Evolutionary conservation across 2,113 vertebrate species (phyloP), one percentile per base, ranked within the genome.

Genomic region (Aplodontia rufa): DNA sequence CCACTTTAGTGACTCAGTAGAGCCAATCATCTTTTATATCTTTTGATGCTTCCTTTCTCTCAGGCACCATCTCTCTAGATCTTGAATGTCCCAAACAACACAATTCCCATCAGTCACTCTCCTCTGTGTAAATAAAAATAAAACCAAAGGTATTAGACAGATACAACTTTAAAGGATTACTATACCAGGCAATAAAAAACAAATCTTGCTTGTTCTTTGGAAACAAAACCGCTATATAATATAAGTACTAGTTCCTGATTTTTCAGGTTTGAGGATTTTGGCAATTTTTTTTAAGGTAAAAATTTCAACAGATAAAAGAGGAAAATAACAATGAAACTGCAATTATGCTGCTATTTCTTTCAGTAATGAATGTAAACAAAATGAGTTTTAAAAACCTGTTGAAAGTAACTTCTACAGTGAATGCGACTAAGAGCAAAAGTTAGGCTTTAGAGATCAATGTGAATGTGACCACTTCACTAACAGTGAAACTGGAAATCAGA

Each of bases 291-390:
- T 4, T 20, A 85, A 55, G 81, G 26, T 42, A 47, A 95, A 97
- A 76, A 97, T 92, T 53, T 66, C 37, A 91, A 78, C 32, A 79
- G 49, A 60, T 12, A 87, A 88, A 66, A 89, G 2, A 32, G 51
- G 96, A 55, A 97, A 87, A 60, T 0, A 94, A 47, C 72, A 92
- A 79, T 55, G 13, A 85, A 96, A 93, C 14, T 89, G 60, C 8
- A 88, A 96, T 94, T 91, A 55, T 7, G 35, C 2, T 12, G 12
- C 8, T 90, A 37, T 81, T 97, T 93, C 60, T 71, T 72, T 95
- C 66, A 17, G 24, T 4, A 93, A n/a, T 19, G 91, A n/a, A 95
- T 37, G 12, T 7, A 66, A 89, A 30, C 24, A 66, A 90, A 96
- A 62, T 42, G 40, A 8, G 19, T 58, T 69, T 45, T 30, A n/a